phyloP scores from a whole-genome alignment of 2,888 invertebrate species.

The Philhelius pedissequus region DNA sequence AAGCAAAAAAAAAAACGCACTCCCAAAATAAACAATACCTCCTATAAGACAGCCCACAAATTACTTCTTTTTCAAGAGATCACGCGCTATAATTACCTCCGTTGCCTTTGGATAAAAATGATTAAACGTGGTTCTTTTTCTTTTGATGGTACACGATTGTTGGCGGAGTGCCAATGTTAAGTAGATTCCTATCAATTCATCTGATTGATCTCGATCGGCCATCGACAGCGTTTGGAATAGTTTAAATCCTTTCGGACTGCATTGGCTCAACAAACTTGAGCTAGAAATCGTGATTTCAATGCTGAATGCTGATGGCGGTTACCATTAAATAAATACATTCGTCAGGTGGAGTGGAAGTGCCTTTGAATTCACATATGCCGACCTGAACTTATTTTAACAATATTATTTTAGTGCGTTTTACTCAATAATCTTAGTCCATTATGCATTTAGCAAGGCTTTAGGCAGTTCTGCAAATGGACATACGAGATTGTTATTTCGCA shows the following conservation, averaged over 20 bases:
- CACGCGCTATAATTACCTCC: conserved; percentile 49
- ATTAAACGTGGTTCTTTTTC: conserved; percentile 44
- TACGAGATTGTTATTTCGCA: background rate
- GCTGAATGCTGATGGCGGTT: conserved; percentile 36
- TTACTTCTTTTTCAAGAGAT: conserved; percentile 50
- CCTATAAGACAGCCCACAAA: conserved; percentile 28
- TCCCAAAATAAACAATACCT: conserved; percentile 39
- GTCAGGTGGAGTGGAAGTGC: conserved; percentile 17
- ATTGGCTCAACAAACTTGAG: background rate
- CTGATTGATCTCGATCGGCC: conserved; percentile 32
- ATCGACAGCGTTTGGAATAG: conserved; percentile 23
- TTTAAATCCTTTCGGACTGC: conserved; percentile 22
- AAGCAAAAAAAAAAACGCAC: conserved; percentile 44
- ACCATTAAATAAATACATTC: conserved; percentile 22
- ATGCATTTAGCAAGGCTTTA: conserved; percentile 24
- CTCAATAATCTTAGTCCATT: background rate
- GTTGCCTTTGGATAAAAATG: conserved; percentile 39
- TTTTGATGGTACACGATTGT: conserved; percentile 3
- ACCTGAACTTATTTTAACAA: background rate
- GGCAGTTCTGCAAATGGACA: conserved; percentile 22
- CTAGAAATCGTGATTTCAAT: conserved; percentile 44
- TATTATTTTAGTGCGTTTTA: conserved; percentile 6
- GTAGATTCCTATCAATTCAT: conserved; percentile 48
- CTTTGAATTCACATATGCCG: background rate
- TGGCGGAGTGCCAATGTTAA: conserved; percentile 35